A percentile compares a stretch with the other conserved stretches of the same genome.
Evolutionary conservation across 2,888 invertebrate genomes (phyloP).

Genomic region (Lottia scabra): DNA sequence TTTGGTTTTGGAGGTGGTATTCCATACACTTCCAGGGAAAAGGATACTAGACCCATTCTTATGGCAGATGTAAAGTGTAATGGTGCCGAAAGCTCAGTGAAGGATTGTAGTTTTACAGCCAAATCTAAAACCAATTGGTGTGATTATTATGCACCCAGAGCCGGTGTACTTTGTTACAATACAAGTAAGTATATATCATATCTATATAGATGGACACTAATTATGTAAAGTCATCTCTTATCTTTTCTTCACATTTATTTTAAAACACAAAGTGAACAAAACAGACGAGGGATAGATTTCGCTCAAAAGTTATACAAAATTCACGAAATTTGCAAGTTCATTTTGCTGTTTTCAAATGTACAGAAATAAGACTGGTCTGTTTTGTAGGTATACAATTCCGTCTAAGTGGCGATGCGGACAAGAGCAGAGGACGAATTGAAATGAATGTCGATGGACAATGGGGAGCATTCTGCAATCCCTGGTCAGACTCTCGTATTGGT

Average conservation of each 20-base stretch:
- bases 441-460: constrained; percentile 47
- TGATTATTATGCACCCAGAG: constrained; percentile 42
- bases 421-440: constrained; percentile 47
- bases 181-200: constrained; percentile 34
- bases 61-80: constrained; percentile 37
- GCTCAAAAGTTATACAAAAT: not conserved
- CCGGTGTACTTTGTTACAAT: constrained; percentile 59
- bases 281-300: not conserved
- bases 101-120: constrained; percentile 24
- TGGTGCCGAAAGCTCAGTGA: constrained; percentile 33
- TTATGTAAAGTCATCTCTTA: too few species aligned
- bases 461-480: constrained; percentile 53
- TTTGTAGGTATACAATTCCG: constrained; percentile 38
- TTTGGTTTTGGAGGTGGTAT: constrained; percentile 27
- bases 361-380: too few species aligned
- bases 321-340: too few species aligned
- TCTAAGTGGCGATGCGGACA: constrained; percentile 37
- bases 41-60: constrained; percentile 32
- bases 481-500: constrained; percentile 48
- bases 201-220: too few species aligned
- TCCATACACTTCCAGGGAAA: constrained; percentile 11
- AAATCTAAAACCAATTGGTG: constrained; percentile 39
- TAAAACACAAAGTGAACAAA: too few species aligned
- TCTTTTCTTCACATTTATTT: too few species aligned
- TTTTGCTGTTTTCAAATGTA: too few species aligned